Evolutionary conservation across 2,797 vertebrate genomes (phyloP).

Genomic region (Pteronotus mesoamericanus): DNA sequence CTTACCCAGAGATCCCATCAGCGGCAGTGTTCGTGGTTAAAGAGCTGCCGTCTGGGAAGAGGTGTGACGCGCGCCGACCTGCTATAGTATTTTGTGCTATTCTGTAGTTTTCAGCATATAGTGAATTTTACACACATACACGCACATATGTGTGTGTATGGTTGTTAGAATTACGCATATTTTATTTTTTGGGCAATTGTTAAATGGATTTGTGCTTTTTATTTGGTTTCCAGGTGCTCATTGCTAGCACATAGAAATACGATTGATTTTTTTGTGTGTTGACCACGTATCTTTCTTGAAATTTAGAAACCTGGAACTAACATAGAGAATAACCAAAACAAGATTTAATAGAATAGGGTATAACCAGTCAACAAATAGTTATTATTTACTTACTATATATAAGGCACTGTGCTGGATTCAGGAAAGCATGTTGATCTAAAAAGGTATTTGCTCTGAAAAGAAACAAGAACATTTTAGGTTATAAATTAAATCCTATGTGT

Average conservation of each 20-base stretch:
- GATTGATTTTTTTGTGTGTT: neutral
- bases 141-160: neutral
- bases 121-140: neutral
- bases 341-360: neutral
- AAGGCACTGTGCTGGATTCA: neutral
- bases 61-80: neutral
- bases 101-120: neutral
- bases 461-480: slow-evolving; percentile 4
- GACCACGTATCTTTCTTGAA: neutral
- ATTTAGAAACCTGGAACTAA: neutral
- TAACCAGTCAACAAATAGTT: slow-evolving; percentile 31
- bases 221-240: slow-evolving; percentile 8
- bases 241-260: neutral
- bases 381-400: neutral
- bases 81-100: neutral
- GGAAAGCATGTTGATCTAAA: neutral
- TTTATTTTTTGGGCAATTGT: neutral
- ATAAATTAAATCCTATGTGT: neutral
- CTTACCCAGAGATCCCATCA: neutral
- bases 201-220: neutral
- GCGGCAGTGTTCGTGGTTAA: neutral
- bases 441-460: neutral
- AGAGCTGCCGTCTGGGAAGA: neutral
- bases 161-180: neutral
- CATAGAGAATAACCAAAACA: neutral